Evolutionary conservation across 1,140 invertebrate species (phyloP), one percentile per base, ranked within the genome.

Genomic region (Euschistus heros): DNA sequence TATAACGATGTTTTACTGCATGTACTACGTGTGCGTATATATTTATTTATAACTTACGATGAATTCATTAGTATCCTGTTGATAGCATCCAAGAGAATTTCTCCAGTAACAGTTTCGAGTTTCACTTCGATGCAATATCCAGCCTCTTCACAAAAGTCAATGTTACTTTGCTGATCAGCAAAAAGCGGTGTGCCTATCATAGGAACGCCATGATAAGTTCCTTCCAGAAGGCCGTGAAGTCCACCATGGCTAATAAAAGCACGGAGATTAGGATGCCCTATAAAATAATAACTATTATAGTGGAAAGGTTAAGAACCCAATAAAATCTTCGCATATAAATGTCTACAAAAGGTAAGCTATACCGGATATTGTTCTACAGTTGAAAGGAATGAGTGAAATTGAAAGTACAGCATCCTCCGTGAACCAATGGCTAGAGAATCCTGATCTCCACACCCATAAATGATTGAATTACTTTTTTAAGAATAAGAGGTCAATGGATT

Each of bases 181-280:
- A 84, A 80, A 22, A 88, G 76, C 42, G 87, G 87, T 54, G 88
- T 78, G 3, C 83, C 85, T 22, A 89, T 73, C 0, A 88, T 76
- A 0, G 87, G 87, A 15, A 84, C 81, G 71, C 81, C 81, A 68
- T 84, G 81, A 74, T 84, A 84, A n/a, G 87, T 74, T 5, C 85
- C 81, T 75, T 90, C 87, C 66, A 84, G 81, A 15, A 83, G 77
- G 63, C 86, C 86, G n/a, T 85, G 75, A 20, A 84, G 72, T 18
- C 88, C 87, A 15, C 84, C 85, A 69, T 88, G 86, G 2, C 85
- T 85, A 27, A 90, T 81, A 67, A 89, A 86, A 0, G 80, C 37
- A 54, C 64, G 67, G 2, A 68, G 18, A 30, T 71, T 70, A 22
- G 44, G 27, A 42, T 67, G 66, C 50, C 27, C 66, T 67, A 44